Conservation (phyloP, 2,888 invertebrate genomes). For the Aproaerema taeniolella region DNA sequence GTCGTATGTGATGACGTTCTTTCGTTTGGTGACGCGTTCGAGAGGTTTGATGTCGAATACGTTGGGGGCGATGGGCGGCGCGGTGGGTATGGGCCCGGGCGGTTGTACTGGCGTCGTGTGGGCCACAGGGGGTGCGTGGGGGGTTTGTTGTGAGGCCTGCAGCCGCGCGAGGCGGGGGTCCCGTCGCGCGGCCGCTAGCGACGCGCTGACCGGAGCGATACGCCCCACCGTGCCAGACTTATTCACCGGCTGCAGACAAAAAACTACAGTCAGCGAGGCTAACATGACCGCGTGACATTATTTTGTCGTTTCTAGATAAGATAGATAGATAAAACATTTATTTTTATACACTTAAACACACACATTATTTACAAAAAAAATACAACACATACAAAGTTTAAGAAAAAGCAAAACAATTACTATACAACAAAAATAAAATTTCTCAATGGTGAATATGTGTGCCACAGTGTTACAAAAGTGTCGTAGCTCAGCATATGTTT, state of each 20-base stretch:
- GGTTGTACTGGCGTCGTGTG: conserved; percentile 19
- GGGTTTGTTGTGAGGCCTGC: conserved; percentile 22
- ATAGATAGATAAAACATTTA: too few relatives aligned
- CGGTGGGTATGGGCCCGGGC: conserved; percentile 18
- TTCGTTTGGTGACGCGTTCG: conserved; percentile 56
- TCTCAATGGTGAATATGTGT: too few relatives aligned
- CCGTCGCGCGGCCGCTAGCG: conserved; percentile 47
- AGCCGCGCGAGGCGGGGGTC: conserved; percentile 41
- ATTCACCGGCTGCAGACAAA: conserved; percentile 52
- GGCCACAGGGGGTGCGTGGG: conserved; percentile 13
- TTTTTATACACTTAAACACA: too few relatives aligned
- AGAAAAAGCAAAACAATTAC: too few relatives aligned
- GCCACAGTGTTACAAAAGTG: too few relatives aligned
- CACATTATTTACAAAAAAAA: too few relatives aligned
- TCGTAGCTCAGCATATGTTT: too few relatives aligned
- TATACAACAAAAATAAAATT: too few relatives aligned
- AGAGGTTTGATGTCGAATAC: conserved; percentile 70
- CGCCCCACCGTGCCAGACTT: conserved; percentile 40
- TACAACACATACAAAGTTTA: too few relatives aligned
- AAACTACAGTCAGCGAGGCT: background rate
- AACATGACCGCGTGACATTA: too few relatives aligned
- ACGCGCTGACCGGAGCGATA: conserved; percentile 56
- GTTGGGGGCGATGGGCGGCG: conserved; percentile 50
- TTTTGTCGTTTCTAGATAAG: too few relatives aligned
- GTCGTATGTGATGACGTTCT: conserved; percentile 69